Evolutionary conservation across 2,113 vertebrate species (phyloP).

Genomic region (Diadophis punctatus): DNA sequence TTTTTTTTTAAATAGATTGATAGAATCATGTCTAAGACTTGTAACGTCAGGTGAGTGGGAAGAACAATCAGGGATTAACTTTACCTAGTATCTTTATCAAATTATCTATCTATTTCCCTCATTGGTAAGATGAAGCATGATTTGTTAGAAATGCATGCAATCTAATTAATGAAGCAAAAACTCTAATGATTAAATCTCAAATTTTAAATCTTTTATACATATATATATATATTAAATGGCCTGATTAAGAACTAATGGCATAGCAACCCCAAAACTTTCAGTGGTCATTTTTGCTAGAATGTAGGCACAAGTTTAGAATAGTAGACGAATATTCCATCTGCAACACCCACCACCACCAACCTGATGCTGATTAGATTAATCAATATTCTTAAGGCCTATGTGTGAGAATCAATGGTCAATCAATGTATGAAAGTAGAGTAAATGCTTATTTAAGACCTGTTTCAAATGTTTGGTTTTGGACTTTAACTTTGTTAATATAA

Average conservation of each 20-base stretch:
- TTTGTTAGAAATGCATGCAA: background rate
- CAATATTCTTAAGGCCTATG: background rate
- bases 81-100: conserved; percentile 15
- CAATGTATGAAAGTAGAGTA: background rate
- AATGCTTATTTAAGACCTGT: background rate
- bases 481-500: background rate
- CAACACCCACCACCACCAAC: background rate
- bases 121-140: fast-evolving
- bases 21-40: background rate
- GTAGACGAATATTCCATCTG: background rate
- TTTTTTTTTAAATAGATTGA: background rate
- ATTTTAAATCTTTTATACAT: background rate
- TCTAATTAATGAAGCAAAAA: background rate
- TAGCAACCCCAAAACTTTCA: background rate
- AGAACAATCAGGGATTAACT: background rate
- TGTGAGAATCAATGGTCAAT: background rate
- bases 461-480: background rate
- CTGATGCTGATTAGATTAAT: background rate
- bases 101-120: background rate
- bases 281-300: background rate
- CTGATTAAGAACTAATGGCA: background rate
- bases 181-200: background rate
- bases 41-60: background rate
- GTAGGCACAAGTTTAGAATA: background rate
- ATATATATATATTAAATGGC: background rate